A percentile compares a stretch with the other conserved stretches of the same genome.
These are phyloP conservation scores for Drosophila elegans DNA, from an alignment of 1,140 invertebrate species.

Conservation along the genomic window DNA sequence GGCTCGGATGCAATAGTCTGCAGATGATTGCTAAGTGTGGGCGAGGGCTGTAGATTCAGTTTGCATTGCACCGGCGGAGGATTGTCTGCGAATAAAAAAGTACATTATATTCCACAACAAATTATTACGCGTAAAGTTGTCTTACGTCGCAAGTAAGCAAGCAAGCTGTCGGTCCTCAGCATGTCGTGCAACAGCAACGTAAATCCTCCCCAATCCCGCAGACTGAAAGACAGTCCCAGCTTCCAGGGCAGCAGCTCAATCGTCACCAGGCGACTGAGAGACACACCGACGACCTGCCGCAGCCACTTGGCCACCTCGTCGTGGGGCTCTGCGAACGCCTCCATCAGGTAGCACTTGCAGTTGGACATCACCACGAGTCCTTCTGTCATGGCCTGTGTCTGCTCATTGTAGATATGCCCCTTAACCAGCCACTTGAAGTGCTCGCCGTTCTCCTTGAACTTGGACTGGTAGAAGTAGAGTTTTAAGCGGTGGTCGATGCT, in stretches of 20 bases:
- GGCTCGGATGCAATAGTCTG: constrained; percentile 71
- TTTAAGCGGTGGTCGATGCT: constrained; percentile 87
- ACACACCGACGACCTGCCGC: constrained; percentile 52
- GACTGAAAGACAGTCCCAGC: constrained; percentile 64
- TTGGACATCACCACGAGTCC: constrained; percentile 87
- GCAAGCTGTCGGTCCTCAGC: constrained; percentile 68
- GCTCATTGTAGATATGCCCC: constrained; percentile 85
- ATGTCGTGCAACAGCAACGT: constrained; percentile 74
- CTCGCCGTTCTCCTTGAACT: constrained; percentile 87
- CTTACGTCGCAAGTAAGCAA: constrained; percentile 68
- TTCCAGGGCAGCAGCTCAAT: constrained; percentile 77
- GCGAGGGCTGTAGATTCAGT: constrained; percentile 83
- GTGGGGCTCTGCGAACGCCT: constrained; percentile 85
- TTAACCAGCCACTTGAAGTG: constrained; percentile 86
- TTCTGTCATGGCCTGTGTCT: constrained; percentile 67
- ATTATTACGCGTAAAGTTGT: background rate
- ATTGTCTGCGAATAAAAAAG: constrained; percentile 67
- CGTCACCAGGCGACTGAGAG: constrained; percentile 58
- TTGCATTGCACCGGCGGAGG: constrained; percentile 84
- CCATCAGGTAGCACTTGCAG: constrained; percentile 86
- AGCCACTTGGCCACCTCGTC: constrained; percentile 83
- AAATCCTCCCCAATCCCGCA: constrained; percentile 66
- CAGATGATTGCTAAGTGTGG: constrained; percentile 48
- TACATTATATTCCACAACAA: background rate
- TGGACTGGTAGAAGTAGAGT: constrained; percentile 86